A percentile compares a stretch with the other conserved stretches of the same genome.
These are phyloP conservation scores for Litocranius walleri DNA, from an alignment of 2,113 vertebrate species.

Conservation along the genomic window DNA sequence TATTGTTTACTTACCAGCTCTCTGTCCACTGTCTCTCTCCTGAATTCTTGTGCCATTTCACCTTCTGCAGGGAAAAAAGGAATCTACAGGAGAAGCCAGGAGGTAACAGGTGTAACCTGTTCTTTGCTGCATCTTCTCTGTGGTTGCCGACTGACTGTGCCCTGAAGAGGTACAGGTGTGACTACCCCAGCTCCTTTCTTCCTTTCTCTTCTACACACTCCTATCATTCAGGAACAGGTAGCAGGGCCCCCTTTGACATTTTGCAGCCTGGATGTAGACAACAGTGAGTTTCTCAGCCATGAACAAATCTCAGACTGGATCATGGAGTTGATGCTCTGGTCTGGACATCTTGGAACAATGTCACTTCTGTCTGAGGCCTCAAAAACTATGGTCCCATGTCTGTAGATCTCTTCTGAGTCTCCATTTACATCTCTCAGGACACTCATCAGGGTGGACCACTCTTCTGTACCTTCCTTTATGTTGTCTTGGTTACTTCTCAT, in stretches of 20 bases:
- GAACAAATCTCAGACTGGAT: neutral
- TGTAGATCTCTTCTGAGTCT: neutral
- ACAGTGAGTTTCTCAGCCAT: neutral
- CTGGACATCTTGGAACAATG: neutral
- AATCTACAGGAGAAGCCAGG: neutral
- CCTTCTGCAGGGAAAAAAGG: neutral
- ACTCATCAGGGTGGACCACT: neutral
- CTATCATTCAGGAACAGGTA: neutral
- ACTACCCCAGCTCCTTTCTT: neutral
- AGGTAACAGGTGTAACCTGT: neutral
- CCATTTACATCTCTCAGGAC: neutral
- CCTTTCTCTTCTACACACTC: neutral
- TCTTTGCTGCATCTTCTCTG: neutral
- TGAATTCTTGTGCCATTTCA: neutral
- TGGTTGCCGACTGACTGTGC: neutral
- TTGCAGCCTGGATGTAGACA: neutral
- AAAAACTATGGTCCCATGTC: neutral
- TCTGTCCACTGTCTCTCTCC: neutral
- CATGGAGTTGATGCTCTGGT: neutral
- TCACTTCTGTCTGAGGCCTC: neutral
- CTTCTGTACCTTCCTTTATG: neutral
- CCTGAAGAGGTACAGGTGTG: neutral
- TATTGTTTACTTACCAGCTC: slow-evolving; percentile 38
- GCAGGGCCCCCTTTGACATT: neutral
- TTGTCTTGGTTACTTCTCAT: neutral